phyloP scores from a whole-genome alignment of 2,888 invertebrate genomes.

The Steromphala cineraria region DNA sequence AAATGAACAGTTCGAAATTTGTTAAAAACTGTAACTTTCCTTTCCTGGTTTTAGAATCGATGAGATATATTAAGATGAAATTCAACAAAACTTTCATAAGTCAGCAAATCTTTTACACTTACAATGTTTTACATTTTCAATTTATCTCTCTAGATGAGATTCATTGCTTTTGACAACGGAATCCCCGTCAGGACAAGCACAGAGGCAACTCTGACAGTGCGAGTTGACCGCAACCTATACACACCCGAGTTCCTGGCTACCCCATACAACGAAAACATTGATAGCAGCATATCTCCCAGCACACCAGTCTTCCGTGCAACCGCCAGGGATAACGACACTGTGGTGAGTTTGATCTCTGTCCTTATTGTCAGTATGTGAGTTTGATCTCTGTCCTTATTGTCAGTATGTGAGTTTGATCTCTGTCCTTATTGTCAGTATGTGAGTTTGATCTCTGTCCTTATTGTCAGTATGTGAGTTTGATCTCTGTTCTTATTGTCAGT shows the following conservation, averaged over 20 bases:
- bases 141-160: background rate
- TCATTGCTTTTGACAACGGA: conserved; percentile 11
- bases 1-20: too few species aligned
- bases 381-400: too few species aligned
- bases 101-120: background rate
- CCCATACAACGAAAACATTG: conserved; percentile 36
- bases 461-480: too few species aligned
- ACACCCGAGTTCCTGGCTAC: conserved; percentile 54
- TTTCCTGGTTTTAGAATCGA: too few species aligned
- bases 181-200: conserved; percentile 27
- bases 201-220: conserved; percentile 34
- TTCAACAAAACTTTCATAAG: too few species aligned
- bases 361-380: too few species aligned
- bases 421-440: too few species aligned
- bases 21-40: too few species aligned
- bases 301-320: conserved; percentile 43
- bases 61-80: too few species aligned
- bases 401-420: too few species aligned
- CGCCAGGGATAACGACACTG: conserved; percentile 56
- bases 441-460: too few species aligned
- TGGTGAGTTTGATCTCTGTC: conserved; percentile 38
- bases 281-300: conserved; percentile 43
- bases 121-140: background rate
- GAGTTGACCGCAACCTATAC: conserved; percentile 57
- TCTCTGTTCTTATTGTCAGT: too few species aligned